Base-by-base conservation (phyloP, 1,140 invertebrate species). In the Pogonognathellus flavescens region DNA sequence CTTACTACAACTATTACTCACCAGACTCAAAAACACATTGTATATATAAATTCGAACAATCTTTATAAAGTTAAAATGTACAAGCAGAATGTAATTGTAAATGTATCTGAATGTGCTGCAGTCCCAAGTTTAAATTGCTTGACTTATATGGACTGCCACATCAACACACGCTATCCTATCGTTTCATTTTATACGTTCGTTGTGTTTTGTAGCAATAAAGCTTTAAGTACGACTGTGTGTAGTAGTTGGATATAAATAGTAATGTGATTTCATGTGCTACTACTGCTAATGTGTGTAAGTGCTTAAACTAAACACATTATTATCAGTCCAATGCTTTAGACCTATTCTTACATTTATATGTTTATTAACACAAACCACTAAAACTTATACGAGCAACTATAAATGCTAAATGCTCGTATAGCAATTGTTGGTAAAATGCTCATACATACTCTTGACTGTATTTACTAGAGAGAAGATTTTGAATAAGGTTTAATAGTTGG, bases 251-350 rank as follows among this genome's bases (percentile, higher is more conserved):
- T n/a, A 18, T 18, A 20, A 60, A 20, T 9, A 25, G 20, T 66
- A 25, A 66, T 66, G 22, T 66, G 20, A 66, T 66, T 66, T 66
- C 22, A 31, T 66, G 62, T 66, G 62, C 62, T 66, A 66, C 62
- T 66, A 66, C 62, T 66, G 62, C 62, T 25, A 66, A 66, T 66
- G 62, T 66, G 62, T 31, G 22, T 60, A 66, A 60, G 59, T 60
- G 59, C 18, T 11, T 18, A 1, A 41, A 66, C 25, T 66, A 66
- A 66, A 66, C 25, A 25, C 62, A 66, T 25, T 13, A 25, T 13
- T 11, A 66, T 11, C 6, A 31, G 25, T 66, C 14, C 22, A 25
- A 66, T 66, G 20, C 20, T 16, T 25, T 25, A 25, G 62, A 11
- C 14, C 11, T 55, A 55, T 14, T 55, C 2, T 14, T 55, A 66